Evolutionary conservation across 2,888 invertebrate genomes (phyloP).

Genomic region (Bruchidius siliquastri): DNA sequence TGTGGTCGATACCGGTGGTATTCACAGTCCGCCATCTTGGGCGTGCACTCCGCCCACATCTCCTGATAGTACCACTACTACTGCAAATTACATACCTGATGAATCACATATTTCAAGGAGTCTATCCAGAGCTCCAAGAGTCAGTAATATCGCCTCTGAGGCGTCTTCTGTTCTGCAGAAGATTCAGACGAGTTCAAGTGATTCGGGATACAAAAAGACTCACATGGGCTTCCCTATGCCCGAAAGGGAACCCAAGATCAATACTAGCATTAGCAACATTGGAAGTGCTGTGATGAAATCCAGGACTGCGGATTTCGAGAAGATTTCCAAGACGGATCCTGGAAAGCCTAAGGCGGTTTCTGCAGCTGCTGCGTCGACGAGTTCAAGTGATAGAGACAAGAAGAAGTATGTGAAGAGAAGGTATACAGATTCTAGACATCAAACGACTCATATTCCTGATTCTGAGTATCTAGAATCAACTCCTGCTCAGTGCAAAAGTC

Average conservation of each 20-base stretch:
- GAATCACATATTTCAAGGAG: constrained; percentile 32
- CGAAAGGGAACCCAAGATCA: constrained; percentile 44
- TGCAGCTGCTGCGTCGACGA: constrained; percentile 21
- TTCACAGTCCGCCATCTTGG: constrained; percentile 56
- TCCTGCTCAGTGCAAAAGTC: constrained; percentile 27
- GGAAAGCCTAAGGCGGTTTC: constrained; percentile 47
- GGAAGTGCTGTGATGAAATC: constrained; percentile 62
- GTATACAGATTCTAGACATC: constrained; percentile 58
- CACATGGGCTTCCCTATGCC: background rate
- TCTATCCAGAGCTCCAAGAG: background rate
- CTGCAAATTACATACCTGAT: constrained; percentile 54
- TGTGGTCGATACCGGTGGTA: constrained; percentile 43
- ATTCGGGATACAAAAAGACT: background rate
- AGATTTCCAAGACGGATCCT: constrained; percentile 53
- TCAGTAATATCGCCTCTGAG: constrained; percentile 8
- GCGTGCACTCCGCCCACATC: constrained; percentile 57
- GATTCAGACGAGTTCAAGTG: background rate
- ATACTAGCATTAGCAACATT: constrained; percentile 60
- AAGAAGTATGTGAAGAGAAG: constrained; percentile 59
- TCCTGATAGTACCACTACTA: constrained; percentile 52
- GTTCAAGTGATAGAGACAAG: constrained; percentile 46
- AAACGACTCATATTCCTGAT: constrained; percentile 55
- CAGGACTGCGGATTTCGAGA: constrained; percentile 64
- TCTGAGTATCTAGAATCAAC: constrained; percentile 47
- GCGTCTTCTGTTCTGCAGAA: constrained; percentile 31